A percentile compares a stretch with the other conserved stretches of the same genome.
phyloP scores from a whole-genome alignment of 2,113 vertebrate species.

The Panthera tigris region DNA sequence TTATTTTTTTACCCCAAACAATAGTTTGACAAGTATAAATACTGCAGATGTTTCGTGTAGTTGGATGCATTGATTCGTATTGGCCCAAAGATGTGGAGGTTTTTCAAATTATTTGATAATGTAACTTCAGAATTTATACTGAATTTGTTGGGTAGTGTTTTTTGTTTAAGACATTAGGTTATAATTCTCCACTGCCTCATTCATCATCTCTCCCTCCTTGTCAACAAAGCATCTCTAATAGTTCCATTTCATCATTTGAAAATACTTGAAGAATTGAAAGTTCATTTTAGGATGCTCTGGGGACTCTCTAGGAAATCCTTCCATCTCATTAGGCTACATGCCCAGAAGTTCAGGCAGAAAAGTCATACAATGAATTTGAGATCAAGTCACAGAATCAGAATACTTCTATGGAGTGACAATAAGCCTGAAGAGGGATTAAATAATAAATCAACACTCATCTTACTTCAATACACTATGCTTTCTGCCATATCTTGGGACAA shows the following conservation, averaged over 20 bases:
- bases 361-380: slow-evolving; percentile 61
- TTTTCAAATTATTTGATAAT: neutral
- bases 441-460: slow-evolving; percentile 55
- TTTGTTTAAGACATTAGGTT: neutral
- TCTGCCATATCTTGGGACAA: neutral
- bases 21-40: neutral
- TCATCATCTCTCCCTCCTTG: slow-evolving; percentile 18
- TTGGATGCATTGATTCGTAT: neutral
- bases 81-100: neutral
- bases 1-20: neutral
- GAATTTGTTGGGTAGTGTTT: neutral
- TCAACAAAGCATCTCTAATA: slow-evolving; percentile 60
- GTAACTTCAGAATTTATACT: neutral
- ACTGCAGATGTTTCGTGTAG: neutral
- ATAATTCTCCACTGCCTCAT: neutral
- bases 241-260: slow-evolving; percentile 44
- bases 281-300: slow-evolving; percentile 56
- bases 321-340: slow-evolving; percentile 75
- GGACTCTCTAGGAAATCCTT: slow-evolving; percentile 70
- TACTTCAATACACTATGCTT: slow-evolving; percentile 4
- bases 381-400: slow-evolving; percentile 51
- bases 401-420: slow-evolving; percentile 53
- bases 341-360: slow-evolving; percentile 66
- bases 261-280: slow-evolving; percentile 53
- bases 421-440: slow-evolving; percentile 30